A percentile compares a stretch with the other conserved stretches of the same genome.
Conservation (phyloP, 2,113 vertebrate genomes). For the Solea solea region DNA sequence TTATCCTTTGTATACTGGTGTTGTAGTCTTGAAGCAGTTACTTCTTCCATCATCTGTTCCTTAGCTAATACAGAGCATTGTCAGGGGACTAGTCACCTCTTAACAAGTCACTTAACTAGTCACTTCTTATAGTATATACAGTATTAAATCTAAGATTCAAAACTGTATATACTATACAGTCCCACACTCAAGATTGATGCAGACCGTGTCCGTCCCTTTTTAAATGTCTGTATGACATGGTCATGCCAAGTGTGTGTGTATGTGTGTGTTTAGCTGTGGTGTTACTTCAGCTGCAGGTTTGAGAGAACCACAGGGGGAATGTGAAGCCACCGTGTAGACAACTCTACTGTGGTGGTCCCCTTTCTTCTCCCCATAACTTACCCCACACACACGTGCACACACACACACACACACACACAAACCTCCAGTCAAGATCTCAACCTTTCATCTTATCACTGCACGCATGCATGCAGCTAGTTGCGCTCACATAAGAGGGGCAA, state of each 20-base stretch:
- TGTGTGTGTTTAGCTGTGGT: neutral
- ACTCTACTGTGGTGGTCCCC: constrained; percentile 70
- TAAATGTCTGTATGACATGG: neutral
- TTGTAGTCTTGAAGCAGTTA: neutral
- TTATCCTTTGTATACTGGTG: too few species aligned
- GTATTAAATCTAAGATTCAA: neutral
- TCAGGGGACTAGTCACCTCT: neutral
- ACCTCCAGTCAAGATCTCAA: constrained; percentile 45
- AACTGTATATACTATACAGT: neutral
- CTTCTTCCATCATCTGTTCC: neutral
- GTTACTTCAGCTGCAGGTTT: constrained; percentile 64
- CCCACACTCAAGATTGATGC: neutral
- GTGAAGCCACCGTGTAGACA: constrained; percentile 69
- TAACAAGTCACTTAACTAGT: too few species aligned
- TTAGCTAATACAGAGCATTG: neutral
- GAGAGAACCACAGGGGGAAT: constrained; percentile 59
- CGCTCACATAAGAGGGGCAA: constrained; percentile 43
- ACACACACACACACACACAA: constrained; percentile 42
- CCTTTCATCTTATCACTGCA: constrained; percentile 56
- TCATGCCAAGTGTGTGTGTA: neutral
- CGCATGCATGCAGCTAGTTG: constrained; percentile 50
- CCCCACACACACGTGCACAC: constrained; percentile 45
- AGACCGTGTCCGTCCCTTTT: neutral
- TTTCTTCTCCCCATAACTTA: constrained; percentile 62
- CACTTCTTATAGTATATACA: too few species aligned